These are phyloP conservation scores for Porites cylindrica DNA, from an alignment of 92 coral and sea anemone species.

Conservation along the genomic window DNA sequence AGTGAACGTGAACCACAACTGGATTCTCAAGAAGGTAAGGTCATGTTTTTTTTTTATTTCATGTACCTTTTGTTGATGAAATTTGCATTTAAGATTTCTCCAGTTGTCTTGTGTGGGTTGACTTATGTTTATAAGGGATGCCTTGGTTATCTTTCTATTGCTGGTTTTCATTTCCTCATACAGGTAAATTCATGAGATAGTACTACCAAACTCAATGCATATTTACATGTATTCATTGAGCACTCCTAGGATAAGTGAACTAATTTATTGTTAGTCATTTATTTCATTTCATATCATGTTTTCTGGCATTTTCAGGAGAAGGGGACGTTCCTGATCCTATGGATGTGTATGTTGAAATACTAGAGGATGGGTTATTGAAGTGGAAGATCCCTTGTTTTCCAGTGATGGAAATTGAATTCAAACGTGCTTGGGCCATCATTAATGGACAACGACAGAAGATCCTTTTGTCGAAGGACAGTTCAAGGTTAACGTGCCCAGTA, in stretches of 20 bases:
- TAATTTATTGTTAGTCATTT: neutral
- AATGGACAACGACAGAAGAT: conserved; percentile 8
- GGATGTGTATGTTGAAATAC: neutral
- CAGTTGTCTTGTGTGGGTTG: neutral
- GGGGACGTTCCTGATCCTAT: conserved; percentile 10
- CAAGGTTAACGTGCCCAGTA: conserved; percentile 21
- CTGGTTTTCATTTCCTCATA: neutral
- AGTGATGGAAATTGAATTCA: conserved; percentile 16
- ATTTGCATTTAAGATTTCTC: conserved; percentile 2
- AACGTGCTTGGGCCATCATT: conserved; percentile 11
- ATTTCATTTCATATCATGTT: conserved; percentile 1
- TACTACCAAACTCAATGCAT: no score
- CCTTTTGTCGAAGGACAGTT: conserved; percentile 20
- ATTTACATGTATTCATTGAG: no score
- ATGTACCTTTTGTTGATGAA: neutral
- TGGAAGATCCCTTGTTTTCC: no score
- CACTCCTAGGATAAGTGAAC: no score
- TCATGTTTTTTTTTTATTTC: neutral
- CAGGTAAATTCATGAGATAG: no score
- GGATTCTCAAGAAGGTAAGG: no score
- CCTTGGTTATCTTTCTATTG: conserved; percentile 11
- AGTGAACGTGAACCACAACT: no score
- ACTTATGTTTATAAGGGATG: neutral
- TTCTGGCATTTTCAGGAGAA: conserved; percentile 3
- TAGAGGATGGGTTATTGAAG: no score